Base-by-base conservation (phyloP, 2,888 invertebrate genomes). In the Andrena marginata region DNA sequence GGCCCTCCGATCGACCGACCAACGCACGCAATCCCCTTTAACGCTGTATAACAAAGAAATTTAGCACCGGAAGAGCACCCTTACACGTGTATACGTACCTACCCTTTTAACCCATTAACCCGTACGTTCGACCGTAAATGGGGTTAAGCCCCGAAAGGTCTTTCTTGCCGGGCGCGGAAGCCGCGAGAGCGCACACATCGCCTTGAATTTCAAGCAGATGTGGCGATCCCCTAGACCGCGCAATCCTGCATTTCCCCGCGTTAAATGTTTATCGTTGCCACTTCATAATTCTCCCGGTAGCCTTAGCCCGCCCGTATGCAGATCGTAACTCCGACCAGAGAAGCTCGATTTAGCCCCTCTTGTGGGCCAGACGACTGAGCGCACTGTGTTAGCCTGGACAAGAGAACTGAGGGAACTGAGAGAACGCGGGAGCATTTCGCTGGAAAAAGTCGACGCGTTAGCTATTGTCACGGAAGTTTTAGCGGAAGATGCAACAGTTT, bases 91-190 rank as follows among this genome's bases (percentile, higher is more conserved):
- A 42, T 4, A 82, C 82, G 74, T 71, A 81, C 83, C 86, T 71
- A 81, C 83, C 86, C 87, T 88, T 89, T 88, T 85, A 86, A 85
- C 85, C 86, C 86, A 89, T 89, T 88, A 89, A 89, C 86, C 85
- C 81, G 85, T 69, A 87, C 83, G 82, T 85, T 85, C 72, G 78
- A 29, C 69, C 76, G 79, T 84, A 87, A 89, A 87, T 86, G 85
- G 70, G 84, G 82, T 88, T 89, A 87, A 80, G 79, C 79, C 42
- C 84, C 87, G 56, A 77, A 70, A 74, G 85, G 82, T 80, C 76
- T 88, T 89, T 87, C 87, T 85, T 85, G 70, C 49, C 51, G 56
- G 49, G 35, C 23, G 26, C 35, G 42, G 56, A 77, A 82, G 51
- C 65, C 64, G 59, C 62, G 56, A 56, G 49, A 65, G 73, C 74